Evolutionary conservation across 2,888 invertebrate genomes (phyloP).

Genomic region (Parochlus steinenii): DNA sequence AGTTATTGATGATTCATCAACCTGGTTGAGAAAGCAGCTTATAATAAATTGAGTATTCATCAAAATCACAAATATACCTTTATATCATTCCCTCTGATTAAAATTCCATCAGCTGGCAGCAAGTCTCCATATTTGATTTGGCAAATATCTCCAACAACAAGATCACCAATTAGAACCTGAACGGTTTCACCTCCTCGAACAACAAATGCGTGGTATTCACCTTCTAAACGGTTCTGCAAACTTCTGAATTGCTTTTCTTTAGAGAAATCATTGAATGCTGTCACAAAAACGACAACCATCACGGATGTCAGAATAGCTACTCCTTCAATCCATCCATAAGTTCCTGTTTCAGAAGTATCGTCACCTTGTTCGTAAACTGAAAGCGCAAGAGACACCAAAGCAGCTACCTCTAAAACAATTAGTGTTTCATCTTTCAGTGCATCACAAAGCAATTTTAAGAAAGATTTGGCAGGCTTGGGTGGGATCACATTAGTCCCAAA

Average conservation of each 20-base stretch:
- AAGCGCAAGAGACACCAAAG: conserved; percentile 92
- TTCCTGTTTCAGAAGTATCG: conserved; percentile 49
- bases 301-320: conserved; percentile 98
- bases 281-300: conserved; percentile 96
- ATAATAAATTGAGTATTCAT: background rate
- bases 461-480: conserved; percentile 98
- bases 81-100: conserved; percentile 96
- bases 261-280: conserved; percentile 99
- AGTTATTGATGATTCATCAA: conserved; percentile 49
- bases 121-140: conserved; percentile 95
- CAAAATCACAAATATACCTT: conserved; percentile 57
- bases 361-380: conserved; percentile 73
- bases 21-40: conserved; percentile 25
- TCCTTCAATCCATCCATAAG: conserved; percentile 99
- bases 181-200: conserved; percentile 83
- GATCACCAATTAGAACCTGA: conserved; percentile 90
- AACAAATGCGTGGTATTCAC: conserved; percentile 96
- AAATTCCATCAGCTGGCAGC: conserved; percentile 92
- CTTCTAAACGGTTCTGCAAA: conserved; percentile 93
- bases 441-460: conserved; percentile 97
- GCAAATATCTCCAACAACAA: conserved; percentile 97
- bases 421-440: conserved; percentile 98
- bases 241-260: conserved; percentile 99
- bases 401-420: conserved; percentile 96
- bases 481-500: conserved; percentile 99